Percentiles rank a stretch among this genome's conserved stretches.
Evolutionary conservation across 30 jellyfish, hydroid and myxozoan genomes (phyloP).

Genomic region (Cassiopea xamachana): DNA sequence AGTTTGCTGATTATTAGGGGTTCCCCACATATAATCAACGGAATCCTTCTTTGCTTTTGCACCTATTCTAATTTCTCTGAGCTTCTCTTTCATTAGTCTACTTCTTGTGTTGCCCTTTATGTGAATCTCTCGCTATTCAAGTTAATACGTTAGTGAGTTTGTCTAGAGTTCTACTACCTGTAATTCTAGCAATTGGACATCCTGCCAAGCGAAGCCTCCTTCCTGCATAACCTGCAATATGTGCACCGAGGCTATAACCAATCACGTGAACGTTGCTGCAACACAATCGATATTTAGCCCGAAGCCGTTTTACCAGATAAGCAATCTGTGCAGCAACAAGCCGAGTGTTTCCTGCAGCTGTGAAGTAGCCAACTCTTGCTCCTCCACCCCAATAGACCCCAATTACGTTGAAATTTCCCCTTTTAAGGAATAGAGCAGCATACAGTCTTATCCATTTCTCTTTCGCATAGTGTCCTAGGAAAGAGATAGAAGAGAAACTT

Average conservation of each 20-base stretch:
- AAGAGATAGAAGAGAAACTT: background rate
- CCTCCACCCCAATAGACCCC: constrained; percentile 88
- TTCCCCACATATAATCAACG: too few species aligned
- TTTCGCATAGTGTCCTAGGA: background rate
- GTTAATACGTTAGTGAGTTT: background rate
- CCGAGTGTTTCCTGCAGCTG: constrained; percentile 84
- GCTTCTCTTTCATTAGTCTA: too few species aligned
- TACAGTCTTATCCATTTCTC: constrained; percentile 33
- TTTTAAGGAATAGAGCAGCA: constrained; percentile 44
- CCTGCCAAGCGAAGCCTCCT: constrained; percentile 68
- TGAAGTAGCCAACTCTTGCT: constrained; percentile 72
- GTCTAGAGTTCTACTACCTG: constrained; percentile 68
- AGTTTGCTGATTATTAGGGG: too few species aligned
- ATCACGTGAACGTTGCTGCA: constrained; percentile 68
- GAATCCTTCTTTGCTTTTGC: too few species aligned
- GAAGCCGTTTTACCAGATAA: constrained; percentile 54
- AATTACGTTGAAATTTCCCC: constrained; percentile 79
- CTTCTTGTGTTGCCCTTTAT: too few species aligned
- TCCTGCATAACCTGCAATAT: constrained; percentile 84
- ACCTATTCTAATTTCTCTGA: too few species aligned
- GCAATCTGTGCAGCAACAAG: constrained; percentile 89
- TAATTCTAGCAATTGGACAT: constrained; percentile 72
- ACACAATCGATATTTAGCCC: constrained; percentile 45
- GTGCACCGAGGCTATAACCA: constrained; percentile 94
- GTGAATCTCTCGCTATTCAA: too few species aligned